A percentile compares a stretch with the other conserved stretches of the same genome.
Evolutionary conservation across 2,797 vertebrate species (phyloP).

Genomic region (Halcyon leucocephala): DNA sequence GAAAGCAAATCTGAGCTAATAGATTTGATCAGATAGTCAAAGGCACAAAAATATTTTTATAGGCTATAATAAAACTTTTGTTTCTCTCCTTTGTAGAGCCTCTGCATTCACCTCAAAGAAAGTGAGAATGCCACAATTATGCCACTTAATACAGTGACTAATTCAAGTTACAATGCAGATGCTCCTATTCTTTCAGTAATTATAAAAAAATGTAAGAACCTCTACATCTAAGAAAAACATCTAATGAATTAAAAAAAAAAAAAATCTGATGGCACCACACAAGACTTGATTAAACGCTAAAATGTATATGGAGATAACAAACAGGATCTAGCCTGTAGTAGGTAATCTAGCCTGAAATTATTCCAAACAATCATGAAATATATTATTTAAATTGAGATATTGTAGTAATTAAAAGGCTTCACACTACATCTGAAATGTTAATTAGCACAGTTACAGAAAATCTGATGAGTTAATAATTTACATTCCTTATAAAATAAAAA

Average conservation of each 20-base stretch:
- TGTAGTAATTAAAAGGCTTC: neutral
- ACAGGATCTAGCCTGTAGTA: neutral
- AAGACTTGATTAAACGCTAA: neutral
- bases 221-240: neutral
- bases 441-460: neutral
- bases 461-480: neutral
- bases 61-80: neutral
- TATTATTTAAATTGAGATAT: neutral
- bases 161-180: neutral
- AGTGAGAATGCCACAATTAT: neutral
- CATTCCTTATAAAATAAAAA: neutral
- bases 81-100: neutral
- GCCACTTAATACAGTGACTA: neutral
- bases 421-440: neutral
- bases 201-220: neutral
- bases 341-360: neutral
- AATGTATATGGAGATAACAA: neutral
- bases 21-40: neutral
- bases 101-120: neutral
- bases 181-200: neutral
- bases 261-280: neutral
- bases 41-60: neutral
- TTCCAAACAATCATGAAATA: neutral
- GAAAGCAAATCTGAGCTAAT: neutral
- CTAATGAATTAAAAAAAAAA: neutral